Base-by-base conservation (phyloP, 2,113 vertebrate species). In the Thamnaconus septentrionalis region DNA sequence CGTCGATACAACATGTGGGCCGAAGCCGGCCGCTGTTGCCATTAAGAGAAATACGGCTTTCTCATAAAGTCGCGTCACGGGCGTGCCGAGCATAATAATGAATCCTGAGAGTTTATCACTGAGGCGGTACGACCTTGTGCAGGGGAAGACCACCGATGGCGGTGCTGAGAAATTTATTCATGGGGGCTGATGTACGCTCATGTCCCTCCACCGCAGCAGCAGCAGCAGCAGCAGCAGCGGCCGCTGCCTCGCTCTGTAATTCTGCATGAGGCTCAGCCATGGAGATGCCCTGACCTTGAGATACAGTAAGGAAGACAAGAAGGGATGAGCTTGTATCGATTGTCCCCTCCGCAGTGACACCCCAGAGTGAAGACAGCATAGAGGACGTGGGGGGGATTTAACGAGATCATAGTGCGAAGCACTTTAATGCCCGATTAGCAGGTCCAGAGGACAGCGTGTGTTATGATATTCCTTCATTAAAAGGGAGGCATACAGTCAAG, bases 261-360 rank as follows among this genome's bases (percentile, higher is more conserved):
- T 80, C 72, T 76, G 61, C 57, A 79, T 72, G 64, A 4, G 75
- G 64, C 45, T 10, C 53, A 63, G 55, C 63, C 70, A 64, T 82
- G 62, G 73, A 81, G 69, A 82, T 61, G 62, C 58, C 54, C 3
- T 71, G 76, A 88, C 86, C 84, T 87, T 90, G 82, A 82, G 66
- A 49, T 57, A 66, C 59, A 73, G 56, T 56, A 60, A 68, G 50
- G 52, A 61, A 7, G 7, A 46, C 65, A 68, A 31, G 59, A 49
- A 63, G 54, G 4, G 3, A 18, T 12, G 5, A 59, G 72, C 55
- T 60, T 1, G 5, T 64, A 77, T 79, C 76, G 76, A 85, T 85
- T 67, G 70, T 71, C 66, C 71, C 31, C 65, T 77, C 62, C 50
- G 59, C 63, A 71, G 48, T 58, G 54, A 60, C 18, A 54, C 64